Conservation (phyloP, 37 sponge, comb jelly and placozoan species). For the Haliclona indistincta region DNA sequence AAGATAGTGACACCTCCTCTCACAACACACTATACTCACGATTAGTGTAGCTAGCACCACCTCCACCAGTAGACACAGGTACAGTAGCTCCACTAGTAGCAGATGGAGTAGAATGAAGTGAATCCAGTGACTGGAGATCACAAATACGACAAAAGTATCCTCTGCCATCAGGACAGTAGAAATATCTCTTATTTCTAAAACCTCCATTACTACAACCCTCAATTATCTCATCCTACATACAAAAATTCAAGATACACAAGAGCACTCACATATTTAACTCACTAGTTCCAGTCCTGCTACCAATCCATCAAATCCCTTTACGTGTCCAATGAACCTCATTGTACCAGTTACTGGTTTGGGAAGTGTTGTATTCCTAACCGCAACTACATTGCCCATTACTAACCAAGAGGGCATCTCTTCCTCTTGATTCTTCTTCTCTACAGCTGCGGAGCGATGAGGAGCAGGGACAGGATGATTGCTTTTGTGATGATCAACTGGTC, state of each 20-base stretch:
- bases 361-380: not conserved
- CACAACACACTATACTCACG: too few species aligned
- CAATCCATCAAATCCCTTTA: slow-evolving; percentile 25
- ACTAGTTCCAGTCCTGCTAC: slow-evolving; percentile 81
- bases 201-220: slow-evolving; percentile 63
- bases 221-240: slow-evolving; percentile 42
- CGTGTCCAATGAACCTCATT: slow-evolving; percentile 63
- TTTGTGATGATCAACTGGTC: too few species aligned
- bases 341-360: slow-evolving; percentile 39
- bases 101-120: too few species aligned
- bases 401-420: not conserved
- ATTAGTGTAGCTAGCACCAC: not conserved
- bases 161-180: slow-evolving; percentile 44
- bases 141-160: slow-evolving; percentile 64
- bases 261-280: not conserved
- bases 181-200: slow-evolving; percentile 39
- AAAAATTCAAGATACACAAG: not conserved
- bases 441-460: not conserved
- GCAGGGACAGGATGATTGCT: not conserved
- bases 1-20: too few species aligned
- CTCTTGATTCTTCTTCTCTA: not conserved
- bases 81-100: too few species aligned
- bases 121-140: too few species aligned
- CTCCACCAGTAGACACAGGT: not conserved
- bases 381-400: not conserved